Evolutionary conservation across 37 sponge, comb jelly and placozoan species (phyloP), one percentile per base, ranked within the genome.

Genomic region (Haliclona indistincta): DNA sequence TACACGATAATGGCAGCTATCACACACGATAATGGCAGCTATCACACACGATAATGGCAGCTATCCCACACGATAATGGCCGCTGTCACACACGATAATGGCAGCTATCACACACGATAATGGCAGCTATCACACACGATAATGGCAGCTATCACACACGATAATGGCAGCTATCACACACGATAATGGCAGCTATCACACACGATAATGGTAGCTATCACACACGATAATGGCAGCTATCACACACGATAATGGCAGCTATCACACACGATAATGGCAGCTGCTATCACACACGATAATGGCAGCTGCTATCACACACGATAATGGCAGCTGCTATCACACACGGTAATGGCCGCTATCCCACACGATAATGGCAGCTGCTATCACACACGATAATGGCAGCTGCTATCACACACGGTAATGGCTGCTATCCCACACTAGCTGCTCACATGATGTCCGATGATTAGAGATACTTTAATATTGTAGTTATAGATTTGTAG

Each of bases 401-500:
- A 65, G 23, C 4, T 58, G 28, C 60, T 25, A 25, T 20, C n/a
- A 58, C 60, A 58, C 28, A 25, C 13, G 13, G 13, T 17, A 47
- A 47, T 47, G 49, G 13, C 8, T 47, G 49, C 8, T 13, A 47
- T 13, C 13, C 49, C 13, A 13, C 13, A 47, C 13, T 47, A 17
- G 49, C 23, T 58, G n/a, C 89, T 83, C 62, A 89, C 90, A 20
- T 76, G 71, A 17, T 53, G 30, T 6, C 65, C 76, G 0, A 67
- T 69, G 6, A 60, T 63, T 38, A 89, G 81, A 15, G 84, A 61
- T 11, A 79, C 79, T 52, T 84, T 89, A 38, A 89, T 28, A 38
- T 89, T 89, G 72, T 80, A 89, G 65, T 84, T 89, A 66, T 36
- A 69, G 10, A 58, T 38, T 51, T 68, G 67, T 1, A 86, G 71